Evolutionary conservation across 2,797 vertebrate genomes (phyloP), one percentile per base, ranked within the genome.

Genomic region (Danio aesculapii): DNA sequence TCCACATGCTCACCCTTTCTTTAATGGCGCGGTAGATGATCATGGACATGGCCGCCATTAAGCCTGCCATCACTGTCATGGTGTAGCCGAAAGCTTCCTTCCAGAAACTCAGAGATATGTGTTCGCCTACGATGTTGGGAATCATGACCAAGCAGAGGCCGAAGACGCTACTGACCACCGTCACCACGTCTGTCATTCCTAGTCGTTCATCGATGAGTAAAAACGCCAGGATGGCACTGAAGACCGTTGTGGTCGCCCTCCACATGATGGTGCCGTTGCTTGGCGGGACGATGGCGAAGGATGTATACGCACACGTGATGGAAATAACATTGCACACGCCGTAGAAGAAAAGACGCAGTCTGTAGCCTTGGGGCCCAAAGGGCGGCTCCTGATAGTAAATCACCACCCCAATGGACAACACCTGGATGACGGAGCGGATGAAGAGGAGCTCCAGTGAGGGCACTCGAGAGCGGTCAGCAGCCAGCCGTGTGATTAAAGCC

Each of bases 241-340:
- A 96, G 9, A 94, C 95, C 0, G 98, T 99, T 59, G 96, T 98
- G 0, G 96, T 96, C 79, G 98, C 95, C 85, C 98, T 96, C 97
- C 97, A 99, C 92, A 97, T 96, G 2, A 97, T 94, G 21, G 96
- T 95, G 61, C 95, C 96, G 0, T 97, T 96, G 88, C 96, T 97
- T 3, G 96, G 93, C n/a, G 97, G 94, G 70, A 96, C 94, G 52
- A 99, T 97, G 66, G 95, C 94, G 79, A 98, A 94, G 59, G 97
- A 99, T 0, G 97, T 96, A 77, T 98, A 99, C 81, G 97, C 97
- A 85, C 98, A 99, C 64, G 97, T 98, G 87, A 98, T 97, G 47
- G 97, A 97, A 81, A 99, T 95, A 49, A 99, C 96, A 30, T 99
- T 98, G 89, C 96, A 94, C 2, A 97, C 83, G 39, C 98, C 98